These are phyloP conservation scores for Leucophenga montana DNA, from an alignment of 2,888 invertebrate genomes.

Conservation along the genomic window DNA sequence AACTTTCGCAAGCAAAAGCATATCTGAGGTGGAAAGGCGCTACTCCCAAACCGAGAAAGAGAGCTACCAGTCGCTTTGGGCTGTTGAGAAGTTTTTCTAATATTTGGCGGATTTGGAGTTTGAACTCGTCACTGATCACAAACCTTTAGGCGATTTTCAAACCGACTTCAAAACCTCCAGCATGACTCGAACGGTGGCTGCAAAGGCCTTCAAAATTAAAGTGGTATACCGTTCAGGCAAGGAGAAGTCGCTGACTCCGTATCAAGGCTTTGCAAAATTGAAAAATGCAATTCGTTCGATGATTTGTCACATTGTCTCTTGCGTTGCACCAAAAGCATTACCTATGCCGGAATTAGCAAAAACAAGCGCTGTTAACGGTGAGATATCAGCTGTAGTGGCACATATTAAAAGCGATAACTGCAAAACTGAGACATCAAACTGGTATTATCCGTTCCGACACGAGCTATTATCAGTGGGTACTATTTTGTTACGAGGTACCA, in stretches of 20 bases:
- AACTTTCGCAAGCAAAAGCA: constrained; percentile 47
- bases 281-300: too few relatives aligned
- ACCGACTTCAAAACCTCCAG: neutral
- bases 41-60: neutral
- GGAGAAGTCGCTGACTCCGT: neutral
- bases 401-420: too few relatives aligned
- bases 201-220: neutral
- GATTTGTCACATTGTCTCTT: neutral
- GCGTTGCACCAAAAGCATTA: too few relatives aligned
- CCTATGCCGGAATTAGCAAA: too few relatives aligned
- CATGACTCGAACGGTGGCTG: too few relatives aligned
- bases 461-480: too few relatives aligned
- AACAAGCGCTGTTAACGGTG: neutral
- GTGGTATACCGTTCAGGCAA: constrained; percentile 2
- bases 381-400: too few relatives aligned
- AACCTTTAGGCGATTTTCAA: constrained; percentile 11
- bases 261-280: constrained; percentile 3
- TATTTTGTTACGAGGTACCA: neutral
- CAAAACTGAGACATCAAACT: too few relatives aligned
- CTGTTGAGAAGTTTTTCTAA: too few relatives aligned
- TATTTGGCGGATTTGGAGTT: neutral
- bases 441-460: too few relatives aligned
- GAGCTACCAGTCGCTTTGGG: neutral
- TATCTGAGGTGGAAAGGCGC: constrained; percentile 59
- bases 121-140: constrained; percentile 10